Evolutionary conservation across 2,113 vertebrate genomes (phyloP).

Genomic region (Geococcyx californianus): DNA sequence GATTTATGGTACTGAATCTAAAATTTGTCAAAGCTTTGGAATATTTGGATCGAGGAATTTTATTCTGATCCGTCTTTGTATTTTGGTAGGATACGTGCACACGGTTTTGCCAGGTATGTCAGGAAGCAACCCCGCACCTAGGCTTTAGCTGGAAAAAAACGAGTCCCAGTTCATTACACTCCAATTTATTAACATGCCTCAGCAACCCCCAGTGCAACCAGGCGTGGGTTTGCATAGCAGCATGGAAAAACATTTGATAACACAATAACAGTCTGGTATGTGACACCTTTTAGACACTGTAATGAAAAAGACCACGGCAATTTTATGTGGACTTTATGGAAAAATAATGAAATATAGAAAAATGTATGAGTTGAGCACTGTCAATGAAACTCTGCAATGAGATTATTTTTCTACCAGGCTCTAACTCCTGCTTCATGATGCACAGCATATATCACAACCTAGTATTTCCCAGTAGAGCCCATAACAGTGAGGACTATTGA

Average conservation of each 20-base stretch:
- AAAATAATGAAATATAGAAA: constrained; percentile 37
- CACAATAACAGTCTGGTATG: not conserved
- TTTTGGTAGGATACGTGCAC: not conserved
- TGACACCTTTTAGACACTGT: constrained; percentile 12
- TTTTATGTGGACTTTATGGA: constrained; percentile 26
- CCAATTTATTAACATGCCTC: constrained; percentile 11
- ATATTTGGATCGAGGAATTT: not conserved
- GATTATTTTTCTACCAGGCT: constrained; percentile 36
- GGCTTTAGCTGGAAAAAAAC: not conserved
- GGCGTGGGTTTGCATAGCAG: not conserved
- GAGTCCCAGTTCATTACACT: not conserved
- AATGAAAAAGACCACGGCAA: constrained; percentile 8
- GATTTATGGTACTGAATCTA: not conserved
- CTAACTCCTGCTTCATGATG: constrained; percentile 52
- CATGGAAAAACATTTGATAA: not conserved
- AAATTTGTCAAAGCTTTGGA: not conserved
- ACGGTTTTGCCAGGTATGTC: not conserved
- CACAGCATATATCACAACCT: not conserved
- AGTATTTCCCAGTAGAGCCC: constrained; percentile 36
- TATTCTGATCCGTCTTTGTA: not conserved
- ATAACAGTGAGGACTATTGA: constrained; percentile 43
- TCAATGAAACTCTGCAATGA: constrained; percentile 26
- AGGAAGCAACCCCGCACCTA: not conserved
- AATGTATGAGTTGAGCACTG: not conserved
- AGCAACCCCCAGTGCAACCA: not conserved